Evolutionary conservation across 1,140 invertebrate species (phyloP).

Genomic region (Danaus plexippus): DNA sequence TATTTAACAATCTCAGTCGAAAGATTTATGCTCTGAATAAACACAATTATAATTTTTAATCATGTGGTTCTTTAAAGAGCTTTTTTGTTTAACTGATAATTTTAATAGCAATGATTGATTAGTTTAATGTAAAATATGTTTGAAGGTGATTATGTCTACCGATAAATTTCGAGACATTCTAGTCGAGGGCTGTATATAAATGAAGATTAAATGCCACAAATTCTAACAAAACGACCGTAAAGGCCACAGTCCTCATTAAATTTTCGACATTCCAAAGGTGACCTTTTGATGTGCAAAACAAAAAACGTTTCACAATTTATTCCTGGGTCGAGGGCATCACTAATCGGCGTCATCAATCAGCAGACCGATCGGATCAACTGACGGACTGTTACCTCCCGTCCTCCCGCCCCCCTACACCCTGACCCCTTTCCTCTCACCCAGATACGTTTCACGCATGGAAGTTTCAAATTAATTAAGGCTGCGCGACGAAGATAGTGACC

Average conservation of each 20-base stretch:
- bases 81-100: too few relatives aligned
- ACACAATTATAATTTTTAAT: too few relatives aligned
- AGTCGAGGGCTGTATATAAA: too few relatives aligned
- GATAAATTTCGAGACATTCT: too few relatives aligned
- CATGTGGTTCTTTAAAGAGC: too few relatives aligned
- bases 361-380: conserved; percentile 59
- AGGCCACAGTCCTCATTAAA: conserved; percentile 33
- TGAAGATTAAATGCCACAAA: too few relatives aligned
- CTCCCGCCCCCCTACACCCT: conserved; percentile 5
- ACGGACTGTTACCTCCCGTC: conserved; percentile 35
- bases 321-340: conserved; percentile 59
- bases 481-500: conserved; percentile 4
- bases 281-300: conserved; percentile 31
- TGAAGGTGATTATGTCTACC: too few relatives aligned
- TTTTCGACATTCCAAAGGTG: conserved; percentile 36
- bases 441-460: conserved; percentile 15
- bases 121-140: too few relatives aligned
- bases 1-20: conserved; percentile 2
- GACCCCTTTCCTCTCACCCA: conserved; percentile 4
- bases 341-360: conserved; percentile 69
- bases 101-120: too few relatives aligned
- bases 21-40: too few relatives aligned
- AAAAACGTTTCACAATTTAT: conserved; percentile 61
- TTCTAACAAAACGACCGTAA: conserved; percentile 9
- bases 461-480: conserved; percentile 17